Conservation (phyloP, 2,888 invertebrate species). For the Phalangium opilio region DNA sequence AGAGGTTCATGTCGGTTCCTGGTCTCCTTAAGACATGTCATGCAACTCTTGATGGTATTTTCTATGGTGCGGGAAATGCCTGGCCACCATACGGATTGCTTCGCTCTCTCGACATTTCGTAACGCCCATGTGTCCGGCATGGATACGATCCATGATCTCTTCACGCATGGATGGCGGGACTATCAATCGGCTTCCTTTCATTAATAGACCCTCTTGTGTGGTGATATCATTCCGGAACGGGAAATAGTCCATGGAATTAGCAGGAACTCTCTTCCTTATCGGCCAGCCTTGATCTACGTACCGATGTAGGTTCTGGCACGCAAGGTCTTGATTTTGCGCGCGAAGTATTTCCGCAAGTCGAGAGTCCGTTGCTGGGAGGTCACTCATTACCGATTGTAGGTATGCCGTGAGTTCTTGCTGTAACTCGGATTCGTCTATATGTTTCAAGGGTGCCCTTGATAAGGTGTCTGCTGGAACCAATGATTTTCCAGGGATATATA, state of each 20-base stretch:
- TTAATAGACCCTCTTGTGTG: slow-evolving; percentile 3
- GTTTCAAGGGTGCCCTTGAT: slow-evolving; percentile 17
- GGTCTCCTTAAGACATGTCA: background rate
- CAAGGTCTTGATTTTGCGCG: background rate
- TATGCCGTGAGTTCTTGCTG: slow-evolving; percentile 10
- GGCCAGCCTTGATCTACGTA: slow-evolving; percentile 4
- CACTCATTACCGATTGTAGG: slow-evolving; percentile 6
- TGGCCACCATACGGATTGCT: slow-evolving; percentile 1
- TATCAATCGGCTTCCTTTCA: slow-evolving; percentile 14
- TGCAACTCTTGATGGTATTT: slow-evolving; percentile 8
- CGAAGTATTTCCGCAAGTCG: slow-evolving; percentile 11
- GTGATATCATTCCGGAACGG: slow-evolving; percentile 10
- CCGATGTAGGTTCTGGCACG: background rate
- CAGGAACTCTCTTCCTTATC: background rate
- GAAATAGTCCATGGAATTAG: slow-evolving; percentile 3
- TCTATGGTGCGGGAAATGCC: background rate
- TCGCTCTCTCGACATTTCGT: background rate
- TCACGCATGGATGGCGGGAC: slow-evolving; percentile 1
- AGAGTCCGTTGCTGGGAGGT: slow-evolving; percentile 12
- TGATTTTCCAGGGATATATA: slow-evolving; percentile 25
- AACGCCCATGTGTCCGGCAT: slow-evolving; percentile 5
- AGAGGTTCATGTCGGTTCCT: too few species aligned
- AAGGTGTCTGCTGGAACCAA: slow-evolving; percentile 25
- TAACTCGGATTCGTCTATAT: slow-evolving; percentile 1
- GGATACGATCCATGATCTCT: background rate